A percentile compares a stretch with the other conserved stretches of the same genome.
phyloP scores from a whole-genome alignment of 2,113 vertebrate genomes.

The Hemichromis elongatus region DNA sequence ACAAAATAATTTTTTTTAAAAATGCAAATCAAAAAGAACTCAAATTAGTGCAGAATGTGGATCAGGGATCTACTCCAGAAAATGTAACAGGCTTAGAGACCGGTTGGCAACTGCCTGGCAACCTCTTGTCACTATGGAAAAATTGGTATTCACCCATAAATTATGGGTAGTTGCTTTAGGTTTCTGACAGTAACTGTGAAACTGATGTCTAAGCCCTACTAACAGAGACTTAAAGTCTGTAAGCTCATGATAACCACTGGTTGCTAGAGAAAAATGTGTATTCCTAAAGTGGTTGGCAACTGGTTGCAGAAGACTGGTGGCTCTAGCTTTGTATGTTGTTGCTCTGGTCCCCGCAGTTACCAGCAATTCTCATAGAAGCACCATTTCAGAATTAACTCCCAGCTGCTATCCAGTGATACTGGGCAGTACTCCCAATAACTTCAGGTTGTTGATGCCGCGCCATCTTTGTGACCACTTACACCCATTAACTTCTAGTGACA shows the following conservation, averaged over 20 bases:
- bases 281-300: background rate
- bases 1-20: background rate
- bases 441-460: accelerated
- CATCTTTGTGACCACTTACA: background rate
- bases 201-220: background rate
- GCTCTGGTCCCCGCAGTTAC: background rate
- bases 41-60: background rate
- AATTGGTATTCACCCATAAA: background rate
- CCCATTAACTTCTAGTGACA: background rate
- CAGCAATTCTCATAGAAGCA: background rate
- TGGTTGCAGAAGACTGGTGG: background rate
- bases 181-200: background rate
- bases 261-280: background rate
- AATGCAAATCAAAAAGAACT: background rate
- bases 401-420: background rate
- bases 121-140: background rate
- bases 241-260: background rate
- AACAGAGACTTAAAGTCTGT: background rate
- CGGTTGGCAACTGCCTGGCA: background rate
- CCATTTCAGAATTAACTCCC: background rate
- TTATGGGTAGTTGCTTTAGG: background rate
- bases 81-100: background rate
- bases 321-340: background rate
- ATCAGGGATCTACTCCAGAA: background rate
- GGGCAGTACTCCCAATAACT: background rate